phyloP scores from a whole-genome alignment of 2,113 vertebrate genomes.

The Neolamprologus caudopunctatus region DNA sequence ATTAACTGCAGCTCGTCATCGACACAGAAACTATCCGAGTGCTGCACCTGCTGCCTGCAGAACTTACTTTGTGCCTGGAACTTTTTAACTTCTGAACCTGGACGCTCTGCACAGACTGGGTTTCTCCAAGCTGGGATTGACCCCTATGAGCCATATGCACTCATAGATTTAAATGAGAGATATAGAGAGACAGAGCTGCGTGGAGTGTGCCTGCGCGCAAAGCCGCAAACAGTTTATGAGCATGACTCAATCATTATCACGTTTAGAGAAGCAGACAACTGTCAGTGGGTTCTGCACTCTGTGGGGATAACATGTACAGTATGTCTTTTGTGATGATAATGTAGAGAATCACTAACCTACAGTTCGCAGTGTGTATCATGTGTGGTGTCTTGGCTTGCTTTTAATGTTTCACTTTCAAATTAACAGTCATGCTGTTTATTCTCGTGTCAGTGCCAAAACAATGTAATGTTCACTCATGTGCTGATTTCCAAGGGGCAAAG shows the following conservation, averaged over 20 bases:
- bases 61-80: conserved; percentile 33
- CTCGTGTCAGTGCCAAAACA: conserved; percentile 29
- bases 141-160: conserved; percentile 9
- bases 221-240: not conserved
- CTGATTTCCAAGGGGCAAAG: not conserved
- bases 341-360: not conserved
- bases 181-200: not conserved
- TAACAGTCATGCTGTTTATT: not conserved
- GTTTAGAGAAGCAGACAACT: not conserved
- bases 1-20: not conserved
- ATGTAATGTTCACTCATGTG: not conserved
- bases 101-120: not conserved
- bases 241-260: not conserved
- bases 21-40: not conserved
- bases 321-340: not conserved
- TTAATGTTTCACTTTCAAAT: conserved; percentile 16
- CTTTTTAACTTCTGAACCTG: not conserved
- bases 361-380: not conserved
- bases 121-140: not conserved
- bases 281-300: not conserved
- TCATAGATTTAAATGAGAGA: not conserved
- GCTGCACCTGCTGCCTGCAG: not conserved
- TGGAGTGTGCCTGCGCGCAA: not conserved
- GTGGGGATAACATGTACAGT: not conserved
- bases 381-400: conserved; percentile 4